Base-by-base conservation (phyloP, 2,113 vertebrate species). In the Boulengeromyrus knoepffleri region DNA sequence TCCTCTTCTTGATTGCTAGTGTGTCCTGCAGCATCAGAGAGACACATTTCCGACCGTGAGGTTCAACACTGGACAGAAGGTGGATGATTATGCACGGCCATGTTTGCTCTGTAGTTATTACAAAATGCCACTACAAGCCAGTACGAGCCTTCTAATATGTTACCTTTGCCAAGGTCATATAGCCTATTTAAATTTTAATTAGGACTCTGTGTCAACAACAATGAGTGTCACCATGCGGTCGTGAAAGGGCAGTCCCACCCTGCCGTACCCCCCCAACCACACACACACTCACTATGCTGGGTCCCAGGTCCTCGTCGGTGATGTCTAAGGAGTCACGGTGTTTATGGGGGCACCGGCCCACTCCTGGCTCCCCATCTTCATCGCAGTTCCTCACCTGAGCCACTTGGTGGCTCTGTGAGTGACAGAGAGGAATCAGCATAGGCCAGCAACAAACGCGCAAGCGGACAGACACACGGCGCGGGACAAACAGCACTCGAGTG, bases 1-100 rank as follows among this genome's bases (percentile, higher is more conserved):
- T 97, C 90, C 96, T 95, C 93, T 97, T 97, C 92, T 97, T 97
- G 91, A 98, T 97, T 62, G 97, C 97, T 92, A 98, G 97, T 0
- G 97, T 98, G 92, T 98, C 97, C 97, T 98, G 91, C 36, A 56
- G 15, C 17, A 90, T 53, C 39, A 49, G 62, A 90, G 6, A 3
- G 36, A 42, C 4, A 6, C 36, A 42, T 19, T 42, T 42, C 36
- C 17, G 1, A 42, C 36, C 6, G 74, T 21, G 36, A 8, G 36
- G 0, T 42, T 6, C 36, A 17, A 39, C 36, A 42, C 31, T 42
- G 74, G 5, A 80, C 74, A 80, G 74, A 80, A 80, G 74, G 74
- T 19, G 74, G 36, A 19, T 80, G 36, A 39, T 80, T 80, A 80
- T 80, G 74, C 74, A 42, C 5, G 31, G 17, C 74, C 74, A 5